phyloP scores from a whole-genome alignment of 1,140 invertebrate genomes.

The Drosophila punjabiensis region DNA sequence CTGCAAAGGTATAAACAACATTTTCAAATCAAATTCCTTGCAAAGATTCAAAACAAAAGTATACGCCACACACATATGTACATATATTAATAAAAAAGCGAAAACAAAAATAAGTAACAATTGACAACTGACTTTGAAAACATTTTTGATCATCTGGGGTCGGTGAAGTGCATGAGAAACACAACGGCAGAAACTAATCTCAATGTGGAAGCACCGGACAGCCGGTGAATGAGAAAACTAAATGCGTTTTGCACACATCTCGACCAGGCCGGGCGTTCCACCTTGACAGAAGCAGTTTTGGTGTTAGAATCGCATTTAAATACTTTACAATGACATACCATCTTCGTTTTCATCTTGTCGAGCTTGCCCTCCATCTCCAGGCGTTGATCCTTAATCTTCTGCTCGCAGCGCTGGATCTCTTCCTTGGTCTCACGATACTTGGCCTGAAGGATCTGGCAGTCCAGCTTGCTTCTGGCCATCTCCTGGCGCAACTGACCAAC shows the following conservation, averaged over 20 bases:
- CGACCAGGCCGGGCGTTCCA: conserved; percentile 18
- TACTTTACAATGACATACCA: conserved; percentile 87
- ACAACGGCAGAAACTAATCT: conserved; percentile 1
- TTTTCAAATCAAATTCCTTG: background rate
- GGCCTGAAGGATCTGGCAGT: conserved; percentile 73
- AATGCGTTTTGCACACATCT: background rate
- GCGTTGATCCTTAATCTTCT: conserved; percentile 86
- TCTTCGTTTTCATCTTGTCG: conserved; percentile 89
- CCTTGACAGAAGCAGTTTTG: background rate
- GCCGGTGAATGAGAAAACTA: conserved; percentile 1
- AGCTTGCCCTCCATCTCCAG: conserved; percentile 89
- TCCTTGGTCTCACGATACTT: conserved; percentile 75
- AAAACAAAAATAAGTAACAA: background rate
- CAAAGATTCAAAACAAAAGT: background rate
- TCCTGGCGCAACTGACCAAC: conserved; percentile 6
- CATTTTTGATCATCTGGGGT: conserved; percentile 1
- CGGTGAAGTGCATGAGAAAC: background rate
- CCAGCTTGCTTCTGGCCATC: conserved; percentile 25
- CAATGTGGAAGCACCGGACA: conserved; percentile 4
- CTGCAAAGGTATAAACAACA: too few relatives aligned
- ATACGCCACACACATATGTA: background rate
- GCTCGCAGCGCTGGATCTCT: conserved; percentile 53
- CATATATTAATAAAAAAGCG: background rate
- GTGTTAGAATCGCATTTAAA: background rate
- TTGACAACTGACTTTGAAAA: background rate